Evolutionary conservation across 2,113 vertebrate genomes (phyloP), one percentile per base, ranked within the genome.

Genomic region (Cichladusa arquata): DNA sequence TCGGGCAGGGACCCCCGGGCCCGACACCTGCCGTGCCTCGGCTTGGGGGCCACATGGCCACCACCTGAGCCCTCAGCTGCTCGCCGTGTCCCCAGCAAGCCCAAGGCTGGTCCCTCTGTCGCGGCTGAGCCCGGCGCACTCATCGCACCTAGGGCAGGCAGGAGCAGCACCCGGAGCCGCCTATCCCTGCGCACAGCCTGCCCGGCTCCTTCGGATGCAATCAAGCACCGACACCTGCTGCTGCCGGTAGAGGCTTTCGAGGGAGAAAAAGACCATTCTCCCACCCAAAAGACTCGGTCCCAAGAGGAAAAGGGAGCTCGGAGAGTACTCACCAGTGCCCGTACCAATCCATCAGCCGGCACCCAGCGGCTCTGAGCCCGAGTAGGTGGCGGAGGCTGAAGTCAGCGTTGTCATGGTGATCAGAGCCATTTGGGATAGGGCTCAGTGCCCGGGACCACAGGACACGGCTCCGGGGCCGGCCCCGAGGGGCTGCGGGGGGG

Each of bases 381-480:
- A 86, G 94, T 18, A 42, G 92, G 95, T 82, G 95, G 92, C 14
- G 48, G 85, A 81, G 93, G 86, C 91, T 94, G 94, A 81, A 95
- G 73, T 76, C 94, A 84, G 65, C n/a, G 94, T 96, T 87, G 89
- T 69, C 91, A 94, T 91, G 77, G 91, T 8, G 11, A 95, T 91
- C 45, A 16, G 56, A 89, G 51, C 38, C 81, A 10, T 58, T 72
- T n/a, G 93, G 96, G 90, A 96, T 76, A 72, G 93, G 91, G 69
- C 91, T 73, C 72, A 19, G 5, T 31, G 23, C 67, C 91, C 54
- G 7, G 86, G 45, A 57, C 19, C 4, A 29, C 73, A 62, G 92
- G 91, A 90, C 71, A 4, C 16, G 11, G 72, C 57, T 91, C 79
- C 65, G 33, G 33, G 60, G 11, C 60, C 4, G 12, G 51, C 19